Conservation (phyloP, 1,140 invertebrate species). For the Antheraea pernyi region DNA sequence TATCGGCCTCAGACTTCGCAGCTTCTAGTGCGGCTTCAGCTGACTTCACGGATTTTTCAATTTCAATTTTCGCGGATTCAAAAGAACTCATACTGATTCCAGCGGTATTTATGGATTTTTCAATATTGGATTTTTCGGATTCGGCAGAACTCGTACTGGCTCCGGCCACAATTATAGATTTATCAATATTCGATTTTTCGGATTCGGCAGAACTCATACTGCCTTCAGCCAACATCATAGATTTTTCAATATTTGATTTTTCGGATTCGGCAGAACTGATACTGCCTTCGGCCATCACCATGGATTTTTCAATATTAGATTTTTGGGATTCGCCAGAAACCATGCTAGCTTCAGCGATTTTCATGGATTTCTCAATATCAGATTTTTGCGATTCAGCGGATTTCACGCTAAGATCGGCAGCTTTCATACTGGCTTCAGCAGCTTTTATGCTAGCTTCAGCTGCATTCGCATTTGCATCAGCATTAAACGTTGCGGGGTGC, state of each 20-base stretch:
- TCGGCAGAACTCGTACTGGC: neutral
- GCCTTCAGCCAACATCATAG: neutral
- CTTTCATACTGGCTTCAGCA: neutral
- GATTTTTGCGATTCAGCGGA: neutral
- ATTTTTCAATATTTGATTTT: neutral
- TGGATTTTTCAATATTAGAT: neutral
- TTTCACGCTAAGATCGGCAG: slow-evolving; percentile 8
- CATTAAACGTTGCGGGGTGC: neutral
- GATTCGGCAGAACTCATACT: neutral
- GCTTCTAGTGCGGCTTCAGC: slow-evolving; percentile 21
- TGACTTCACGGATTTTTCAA: slow-evolving; percentile 12
- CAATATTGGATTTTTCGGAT: slow-evolving; percentile 21
- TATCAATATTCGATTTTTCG: slow-evolving; percentile 23
- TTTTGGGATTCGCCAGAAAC: too few species aligned
- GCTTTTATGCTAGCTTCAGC: slow-evolving; percentile 1
- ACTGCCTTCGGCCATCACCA: too few species aligned
- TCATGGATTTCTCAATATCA: too few species aligned
- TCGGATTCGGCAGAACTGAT: neutral
- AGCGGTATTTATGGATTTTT: slow-evolving; percentile 29
- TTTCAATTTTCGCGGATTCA: slow-evolving; percentile 7
- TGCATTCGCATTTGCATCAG: neutral
- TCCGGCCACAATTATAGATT: slow-evolving; percentile 31
- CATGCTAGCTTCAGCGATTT: too few species aligned
- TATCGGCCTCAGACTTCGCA: slow-evolving; percentile 21
- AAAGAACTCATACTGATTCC: slow-evolving; percentile 17